A percentile compares a stretch with the other conserved stretches of the same genome.
Conservation (phyloP, 2,888 invertebrate genomes). For the Caenorhabditis becei region DNA sequence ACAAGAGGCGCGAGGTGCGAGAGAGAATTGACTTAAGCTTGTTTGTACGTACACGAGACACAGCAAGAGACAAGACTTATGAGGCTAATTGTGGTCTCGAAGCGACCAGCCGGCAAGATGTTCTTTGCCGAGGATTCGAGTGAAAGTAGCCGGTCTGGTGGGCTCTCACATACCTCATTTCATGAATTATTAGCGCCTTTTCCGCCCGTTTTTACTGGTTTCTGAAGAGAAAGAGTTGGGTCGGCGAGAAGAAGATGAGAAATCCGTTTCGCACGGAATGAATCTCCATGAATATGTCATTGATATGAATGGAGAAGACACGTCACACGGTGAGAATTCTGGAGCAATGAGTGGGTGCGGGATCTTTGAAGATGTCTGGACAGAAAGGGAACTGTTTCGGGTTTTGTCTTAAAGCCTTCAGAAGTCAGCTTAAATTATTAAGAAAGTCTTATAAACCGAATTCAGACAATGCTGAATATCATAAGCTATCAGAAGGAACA, state of each 20-base stretch:
- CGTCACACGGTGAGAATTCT: conserved; percentile 5
- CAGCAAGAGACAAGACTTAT: conserved; percentile 4
- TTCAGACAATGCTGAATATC: no score
- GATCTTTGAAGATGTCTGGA: no score
- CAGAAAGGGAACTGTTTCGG: no score
- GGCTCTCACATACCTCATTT: conserved; percentile 54
- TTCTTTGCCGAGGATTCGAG: background rate
- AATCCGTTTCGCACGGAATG: conserved; percentile 18
- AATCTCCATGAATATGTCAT: conserved; percentile 6
- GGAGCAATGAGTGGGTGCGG: background rate
- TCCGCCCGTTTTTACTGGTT: conserved; percentile 8
- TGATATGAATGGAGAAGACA: background rate
- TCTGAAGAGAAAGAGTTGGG: background rate
- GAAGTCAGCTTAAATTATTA: no score
- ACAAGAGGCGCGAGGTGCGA: conserved; percentile 8
- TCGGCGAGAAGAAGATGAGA: background rate
- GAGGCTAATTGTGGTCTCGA: conserved; percentile 28
- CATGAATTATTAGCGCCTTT: conserved; percentile 36
- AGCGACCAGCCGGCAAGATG: background rate
- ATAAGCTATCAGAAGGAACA: no score
- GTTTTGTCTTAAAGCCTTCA: no score
- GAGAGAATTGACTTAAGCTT: conserved; percentile 39
- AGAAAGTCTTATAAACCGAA: no score
- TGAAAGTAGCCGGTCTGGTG: background rate
- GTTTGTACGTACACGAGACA: conserved; percentile 13